Evolutionary conservation across 2,888 invertebrate genomes (phyloP).

Genomic region (Habroteleia sp.): DNA sequence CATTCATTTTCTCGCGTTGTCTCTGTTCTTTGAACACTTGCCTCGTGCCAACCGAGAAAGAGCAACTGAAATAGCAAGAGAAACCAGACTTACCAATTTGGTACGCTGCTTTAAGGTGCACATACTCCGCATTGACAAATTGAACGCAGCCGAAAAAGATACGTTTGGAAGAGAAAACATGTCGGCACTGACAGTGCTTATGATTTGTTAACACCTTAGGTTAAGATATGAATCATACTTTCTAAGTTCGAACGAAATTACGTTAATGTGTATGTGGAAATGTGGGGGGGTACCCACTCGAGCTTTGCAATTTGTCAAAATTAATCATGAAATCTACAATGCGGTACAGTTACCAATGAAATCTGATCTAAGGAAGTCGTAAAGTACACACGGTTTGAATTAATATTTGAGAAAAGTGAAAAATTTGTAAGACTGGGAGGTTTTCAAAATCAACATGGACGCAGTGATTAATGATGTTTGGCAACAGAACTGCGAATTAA

Average conservation of each 20-base stretch:
- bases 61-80: too few species aligned
- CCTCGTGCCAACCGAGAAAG: too few species aligned
- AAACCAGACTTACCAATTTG: conserved; percentile 60
- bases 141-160: conserved; percentile 21
- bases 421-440: not conserved
- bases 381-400: not conserved
- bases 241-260: conserved; percentile 44
- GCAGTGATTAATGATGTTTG: conserved; percentile 15
- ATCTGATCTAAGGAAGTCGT: conserved; percentile 5
- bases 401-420: conserved; percentile 7
- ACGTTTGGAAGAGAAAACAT: conserved; percentile 18
- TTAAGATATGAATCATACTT: conserved; percentile 56
- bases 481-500: conserved; percentile 3
- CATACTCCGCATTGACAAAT: conserved; percentile 66
- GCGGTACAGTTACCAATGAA: not conserved
- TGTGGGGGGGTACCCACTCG: not conserved
- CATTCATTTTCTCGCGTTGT: too few species aligned
- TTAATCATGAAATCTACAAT: conserved; percentile 32
- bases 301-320: conserved; percentile 42
- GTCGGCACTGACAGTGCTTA: conserved; percentile 11
- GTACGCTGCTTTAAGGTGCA: conserved; percentile 63
- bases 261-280: not conserved
- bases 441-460: not conserved
- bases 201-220: conserved; percentile 56
- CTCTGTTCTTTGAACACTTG: too few species aligned